A percentile compares a stretch with the other conserved stretches of the same genome.
Conservation (phyloP, 2,888 invertebrate species). For the Lamproptera curius region DNA sequence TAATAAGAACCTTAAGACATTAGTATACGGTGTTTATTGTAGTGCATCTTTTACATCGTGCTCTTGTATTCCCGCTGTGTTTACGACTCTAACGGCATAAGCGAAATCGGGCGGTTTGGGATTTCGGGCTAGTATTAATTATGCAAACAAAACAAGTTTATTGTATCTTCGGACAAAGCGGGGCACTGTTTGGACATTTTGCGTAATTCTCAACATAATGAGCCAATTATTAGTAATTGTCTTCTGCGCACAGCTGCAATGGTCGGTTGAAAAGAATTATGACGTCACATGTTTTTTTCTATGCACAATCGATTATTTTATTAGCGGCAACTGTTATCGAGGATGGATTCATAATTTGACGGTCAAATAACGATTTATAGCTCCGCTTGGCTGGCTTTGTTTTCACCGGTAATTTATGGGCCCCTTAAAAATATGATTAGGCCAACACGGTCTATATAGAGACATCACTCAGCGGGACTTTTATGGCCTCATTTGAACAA, state of each 20-base stretch:
- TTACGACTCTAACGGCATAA: slow-evolving; percentile 64
- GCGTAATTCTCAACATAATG: slow-evolving; percentile 60
- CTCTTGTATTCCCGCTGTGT: slow-evolving; percentile 52
- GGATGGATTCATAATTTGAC: slow-evolving; percentile 23
- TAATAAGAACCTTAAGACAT: slow-evolving; percentile 29
- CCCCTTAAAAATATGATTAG: slow-evolving; percentile 68
- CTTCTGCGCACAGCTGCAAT: slow-evolving; percentile 1
- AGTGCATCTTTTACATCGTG: slow-evolving; percentile 29
- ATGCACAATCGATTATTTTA: background rate
- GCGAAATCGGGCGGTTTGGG: slow-evolving; percentile 56
- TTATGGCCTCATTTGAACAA: slow-evolving; percentile 67
- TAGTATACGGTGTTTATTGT: slow-evolving; percentile 27
- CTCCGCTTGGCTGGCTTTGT: slow-evolving; percentile 38
- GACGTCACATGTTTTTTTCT: no score
- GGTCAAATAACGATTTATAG: slow-evolving; percentile 39
- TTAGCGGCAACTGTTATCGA: background rate
- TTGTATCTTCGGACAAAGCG: slow-evolving; percentile 60
- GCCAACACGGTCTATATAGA: slow-evolving; percentile 52
- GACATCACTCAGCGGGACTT: slow-evolving; percentile 62
- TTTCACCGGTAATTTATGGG: slow-evolving; percentile 53
- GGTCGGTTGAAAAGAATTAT: background rate
- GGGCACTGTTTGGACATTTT: slow-evolving; percentile 69
- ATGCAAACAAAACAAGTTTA: slow-evolving; percentile 67
- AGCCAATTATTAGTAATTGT: background rate
- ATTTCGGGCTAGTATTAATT: slow-evolving; percentile 65